A percentile compares a stretch with the other conserved stretches of the same genome.
Conservation (phyloP, 2,113 vertebrate genomes). For the Cathartes aura region DNA sequence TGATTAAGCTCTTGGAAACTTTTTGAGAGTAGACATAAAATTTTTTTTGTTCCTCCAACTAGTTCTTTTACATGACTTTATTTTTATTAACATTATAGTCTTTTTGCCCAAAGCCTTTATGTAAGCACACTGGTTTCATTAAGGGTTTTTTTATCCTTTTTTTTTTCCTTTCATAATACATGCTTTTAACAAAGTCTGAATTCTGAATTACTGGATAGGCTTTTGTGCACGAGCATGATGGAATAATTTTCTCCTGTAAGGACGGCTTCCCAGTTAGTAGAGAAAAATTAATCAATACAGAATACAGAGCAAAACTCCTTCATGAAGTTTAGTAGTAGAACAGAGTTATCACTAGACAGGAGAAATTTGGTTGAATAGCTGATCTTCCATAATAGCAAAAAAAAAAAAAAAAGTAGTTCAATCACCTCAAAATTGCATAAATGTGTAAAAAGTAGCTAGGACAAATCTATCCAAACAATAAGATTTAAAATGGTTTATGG, state of each 20-base stretch:
- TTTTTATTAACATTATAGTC: neutral
- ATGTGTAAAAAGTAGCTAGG: neutral
- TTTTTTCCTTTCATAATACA: neutral
- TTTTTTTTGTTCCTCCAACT: neutral
- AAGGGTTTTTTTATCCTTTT: accelerated
- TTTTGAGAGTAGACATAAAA: neutral
- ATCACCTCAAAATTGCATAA: neutral
- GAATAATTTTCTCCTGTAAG: neutral
- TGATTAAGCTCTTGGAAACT: neutral
- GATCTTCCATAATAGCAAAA: neutral
- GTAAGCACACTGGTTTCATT: neutral
- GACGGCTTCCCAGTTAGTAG: neutral
- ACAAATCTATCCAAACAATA: neutral
- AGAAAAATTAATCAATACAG: neutral
- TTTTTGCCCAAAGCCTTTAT: neutral
- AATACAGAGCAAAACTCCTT: neutral
- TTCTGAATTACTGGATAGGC: neutral
- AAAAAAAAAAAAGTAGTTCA: neutral
- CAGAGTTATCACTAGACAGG: neutral
- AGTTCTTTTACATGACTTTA: neutral
- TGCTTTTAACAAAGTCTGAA: neutral
- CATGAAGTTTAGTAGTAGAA: neutral
- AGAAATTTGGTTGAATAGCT: neutral
- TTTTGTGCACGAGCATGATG: neutral
- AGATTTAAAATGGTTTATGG: neutral